Percentiles rank a stretch among this genome's conserved stretches.
These are phyloP conservation scores for Cantharis lateralis DNA, from an alignment of 2,888 invertebrate genomes.

Conservation along the genomic window DNA sequence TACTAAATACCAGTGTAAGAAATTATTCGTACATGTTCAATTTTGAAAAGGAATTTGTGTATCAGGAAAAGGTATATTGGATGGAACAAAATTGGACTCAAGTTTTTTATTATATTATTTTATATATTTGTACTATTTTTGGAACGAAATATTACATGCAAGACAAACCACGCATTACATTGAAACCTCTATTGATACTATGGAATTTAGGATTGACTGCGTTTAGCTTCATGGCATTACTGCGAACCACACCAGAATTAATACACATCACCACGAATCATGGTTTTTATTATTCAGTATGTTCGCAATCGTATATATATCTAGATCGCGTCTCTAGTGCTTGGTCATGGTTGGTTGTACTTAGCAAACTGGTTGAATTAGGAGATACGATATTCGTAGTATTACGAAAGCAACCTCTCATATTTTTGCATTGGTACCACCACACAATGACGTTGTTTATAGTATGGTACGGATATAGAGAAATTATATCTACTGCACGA, in stretches of 20 bases:
- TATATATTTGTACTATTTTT: slow-evolving; percentile 94
- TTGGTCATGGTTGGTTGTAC: slow-evolving; percentile 97
- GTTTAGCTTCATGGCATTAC: slow-evolving; percentile 94
- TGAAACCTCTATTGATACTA: slow-evolving; percentile 81
- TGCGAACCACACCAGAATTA: slow-evolving; percentile 92
- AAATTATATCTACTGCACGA: slow-evolving; percentile 86
- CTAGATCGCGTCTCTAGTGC: slow-evolving; percentile 92
- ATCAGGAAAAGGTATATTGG: slow-evolving; percentile 87
- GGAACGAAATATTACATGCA: slow-evolving; percentile 94
- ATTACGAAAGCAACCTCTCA: slow-evolving; percentile 88
- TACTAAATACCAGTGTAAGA: neutral
- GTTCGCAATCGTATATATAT: slow-evolving; percentile 92
- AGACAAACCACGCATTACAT: slow-evolving; percentile 84
- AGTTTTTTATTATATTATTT: slow-evolving; percentile 82
- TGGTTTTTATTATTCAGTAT: slow-evolving; percentile 94
- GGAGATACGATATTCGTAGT: slow-evolving; percentile 95
- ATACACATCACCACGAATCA: slow-evolving; percentile 84
- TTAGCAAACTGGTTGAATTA: slow-evolving; percentile 94
- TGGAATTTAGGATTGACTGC: slow-evolving; percentile 93
- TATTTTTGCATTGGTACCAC: slow-evolving; percentile 96
- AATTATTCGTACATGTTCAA: slow-evolving; percentile 75
- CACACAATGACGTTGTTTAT: slow-evolving; percentile 94
- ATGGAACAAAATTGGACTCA: slow-evolving; percentile 96
- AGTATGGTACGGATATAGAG: slow-evolving; percentile 91
- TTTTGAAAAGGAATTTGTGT: slow-evolving; percentile 93